Percentiles rank a stretch among this genome's conserved stretches.
Conservation (phyloP, 2,888 invertebrate genomes). For the Caenorhabditis wallacei region DNA sequence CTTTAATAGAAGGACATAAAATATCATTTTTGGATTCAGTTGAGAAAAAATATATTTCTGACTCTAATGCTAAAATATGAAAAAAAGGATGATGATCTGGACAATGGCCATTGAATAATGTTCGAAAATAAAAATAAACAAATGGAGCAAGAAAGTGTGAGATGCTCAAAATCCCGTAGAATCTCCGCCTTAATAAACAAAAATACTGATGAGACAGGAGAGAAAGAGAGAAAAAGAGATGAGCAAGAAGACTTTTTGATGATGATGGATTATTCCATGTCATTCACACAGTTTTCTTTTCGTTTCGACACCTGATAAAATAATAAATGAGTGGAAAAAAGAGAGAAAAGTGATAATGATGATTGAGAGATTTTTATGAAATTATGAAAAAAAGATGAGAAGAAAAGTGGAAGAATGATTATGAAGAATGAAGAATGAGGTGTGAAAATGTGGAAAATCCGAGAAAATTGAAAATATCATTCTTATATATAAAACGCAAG, state of each 20-base stretch:
- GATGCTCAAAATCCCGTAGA: conserved; percentile 27
- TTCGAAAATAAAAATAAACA: conserved; percentile 3
- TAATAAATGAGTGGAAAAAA: conserved; percentile 16
- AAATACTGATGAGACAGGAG: conserved; percentile 39
- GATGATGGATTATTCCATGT: conserved; percentile 60
- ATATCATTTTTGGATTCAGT: too few relatives aligned
- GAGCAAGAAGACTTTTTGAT: conserved; percentile 3
- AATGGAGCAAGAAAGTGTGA: conserved; percentile 1
- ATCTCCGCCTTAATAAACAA: conserved; percentile 61
- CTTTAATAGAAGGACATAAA: too few relatives aligned
- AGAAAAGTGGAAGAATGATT: background rate
- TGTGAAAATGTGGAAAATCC: conserved; percentile 3
- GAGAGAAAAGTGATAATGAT: conserved; percentile 12
- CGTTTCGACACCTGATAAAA: conserved; percentile 61
- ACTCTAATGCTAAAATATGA: too few relatives aligned
- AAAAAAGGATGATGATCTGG: background rate
- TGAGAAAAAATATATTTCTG: too few relatives aligned
- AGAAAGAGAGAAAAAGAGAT: background rate
- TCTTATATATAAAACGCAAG: too few relatives aligned
- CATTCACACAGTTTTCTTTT: conserved; percentile 56
- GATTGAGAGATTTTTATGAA: conserved; percentile 29
- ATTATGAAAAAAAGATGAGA: conserved; percentile 9
- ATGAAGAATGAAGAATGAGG: background rate
- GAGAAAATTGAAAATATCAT: background rate
- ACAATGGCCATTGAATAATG: background rate